Base-by-base conservation (phyloP, 1,140 invertebrate genomes). In the Drosophila chauvacae region DNA sequence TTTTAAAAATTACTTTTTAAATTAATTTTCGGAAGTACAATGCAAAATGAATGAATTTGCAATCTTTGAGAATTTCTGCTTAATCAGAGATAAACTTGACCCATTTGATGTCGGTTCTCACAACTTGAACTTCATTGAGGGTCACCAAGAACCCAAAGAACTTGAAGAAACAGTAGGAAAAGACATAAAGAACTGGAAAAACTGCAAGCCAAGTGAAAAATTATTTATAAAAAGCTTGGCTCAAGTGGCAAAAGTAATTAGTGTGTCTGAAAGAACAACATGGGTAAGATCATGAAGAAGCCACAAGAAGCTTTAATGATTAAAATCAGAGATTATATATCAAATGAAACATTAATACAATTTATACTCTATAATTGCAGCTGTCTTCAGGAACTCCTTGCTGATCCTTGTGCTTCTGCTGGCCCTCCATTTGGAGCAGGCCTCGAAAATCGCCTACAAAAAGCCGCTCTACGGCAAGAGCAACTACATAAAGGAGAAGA, bases 361-460 rank as follows among this genome's bases (percentile, higher is more conserved):
- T 7, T 23, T 13, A 18, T 18, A 23, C 14, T 35, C 6, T 10
- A 14, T 5, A 30, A 62, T 64, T 60, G 0, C 28, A 73, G 70
- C 45, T 23, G 16, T 14, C n/a, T 37, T 60, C 7, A 72, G 41
- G n/a, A 72, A 30, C 23, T 72, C 23, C 11, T 39, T 73, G 16
- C n/a, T 77, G 37, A 39, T 77, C 3, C 3, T 60, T 23, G 44
- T 68, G 7, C 28, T 75, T 20, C 13, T 86, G 51, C 20, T 87
- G 41, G 63, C 70, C 53, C 18, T 72, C 26, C 70, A 80, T 13
- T 55, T 78, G 55, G 84, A 45, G 45, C 77, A 33, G 9, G 77
- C 71, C 56, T 91, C 66, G 7, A 91, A 91, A 48, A 88, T 91
- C 4, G 81, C 84, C 7, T 91, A 91, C 57, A 91, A 90, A 57